Evolutionary conservation across 1,140 invertebrate genomes (phyloP), one percentile per base, ranked within the genome.

Genomic region (Dendroctonus valens): DNA sequence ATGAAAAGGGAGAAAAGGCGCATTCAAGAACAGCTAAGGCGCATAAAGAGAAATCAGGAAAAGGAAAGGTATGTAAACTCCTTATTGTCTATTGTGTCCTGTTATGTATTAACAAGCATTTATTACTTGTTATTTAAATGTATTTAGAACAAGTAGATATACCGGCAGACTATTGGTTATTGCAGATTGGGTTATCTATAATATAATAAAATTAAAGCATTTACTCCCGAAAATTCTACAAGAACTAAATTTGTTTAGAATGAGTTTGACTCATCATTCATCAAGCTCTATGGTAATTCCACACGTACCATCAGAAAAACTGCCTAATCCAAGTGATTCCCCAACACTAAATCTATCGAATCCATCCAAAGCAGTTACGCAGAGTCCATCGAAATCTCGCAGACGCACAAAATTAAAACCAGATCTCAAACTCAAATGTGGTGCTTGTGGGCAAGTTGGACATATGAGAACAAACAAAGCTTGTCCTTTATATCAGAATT

Each of bases 1-100:
- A 96, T 96, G 90, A 96, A 97, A 73, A 84, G 94, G 54, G 97
- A 99, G 76, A 97, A 98, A 75, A 82, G 96, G 14, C 86, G 97
- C 62, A 90, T 99, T 68, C 98, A 99, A 75, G 97, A 99, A 78
- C 96, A 99, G 79, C 75, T 99, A 44, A 81, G 97, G 57, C 85
- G 97, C 71, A 93, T 96, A 42, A 96, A 96, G 75, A 82, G 94
- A 39, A 97, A 96, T 79, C 93, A 97, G 75, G 93, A 96, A 74
- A 86, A 91, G 11, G 92, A 94, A 79, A 11, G 62, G 62, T 65
- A 55, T 15, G 26, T 63, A 6, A 7, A 41, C 5, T 49, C 44
- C 7, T 12, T 26, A 6, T 52, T 52, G 5, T 12, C n/a, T 5
- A 15, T 26, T 26, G 26, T 26, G 26, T 26, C 26, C 26, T 26